Base-by-base conservation (phyloP, 1,140 invertebrate genomes). In the Penaeus japonicus region DNA sequence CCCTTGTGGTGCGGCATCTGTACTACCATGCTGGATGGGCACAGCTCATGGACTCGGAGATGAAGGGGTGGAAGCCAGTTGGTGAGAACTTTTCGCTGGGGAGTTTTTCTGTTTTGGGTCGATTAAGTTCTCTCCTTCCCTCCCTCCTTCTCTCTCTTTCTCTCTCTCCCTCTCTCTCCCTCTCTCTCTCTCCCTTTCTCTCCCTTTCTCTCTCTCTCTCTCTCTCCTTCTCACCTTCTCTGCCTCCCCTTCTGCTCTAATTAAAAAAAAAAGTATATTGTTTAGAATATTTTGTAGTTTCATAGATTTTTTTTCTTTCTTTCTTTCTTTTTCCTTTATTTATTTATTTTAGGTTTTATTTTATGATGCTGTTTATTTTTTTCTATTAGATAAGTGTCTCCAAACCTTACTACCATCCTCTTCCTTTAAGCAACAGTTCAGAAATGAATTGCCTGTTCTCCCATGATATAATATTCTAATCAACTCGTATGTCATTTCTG, bases 11-110 rank as follows among this genome's bases (percentile, higher is more conserved):
- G 15, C 90, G 93, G 39, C 92, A 93, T 84, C 92, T 94, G 75
- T 93, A 94, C 88, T 92, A 94, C 89, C 92, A 93, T 91, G 93
- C 93, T 79, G 93, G 93, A 32, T 93, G 93, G 93, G 93, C 93
- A 30, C 92, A 93, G 85, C 90, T 93, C n/a, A 91, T 92, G 86
- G 92, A 93, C n/a, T 91, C 91, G 32, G 92, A 94, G 89, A 92
- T 93, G 91, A 89, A 79, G 39, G 91, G 91, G 30, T 94, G 92
- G 92, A 92, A 92, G 88, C 91, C 93, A 89, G 85, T 93, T 88
- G 93, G 93, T 93, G 89, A 90, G 91, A 75, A 18, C 0, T 0
- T 47, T 47, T 47, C 10, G 47, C 15, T 10, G 5, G 47, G 47
- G 47, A 47, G 1, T 47, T 47, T 47, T 47, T n/a, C n/a, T n/a